Percentiles rank a stretch among this genome's conserved stretches.
These are phyloP conservation scores for Ashinkailepas kermadecensis DNA, from an alignment of 2,888 invertebrate species.

Conservation along the genomic window DNA sequence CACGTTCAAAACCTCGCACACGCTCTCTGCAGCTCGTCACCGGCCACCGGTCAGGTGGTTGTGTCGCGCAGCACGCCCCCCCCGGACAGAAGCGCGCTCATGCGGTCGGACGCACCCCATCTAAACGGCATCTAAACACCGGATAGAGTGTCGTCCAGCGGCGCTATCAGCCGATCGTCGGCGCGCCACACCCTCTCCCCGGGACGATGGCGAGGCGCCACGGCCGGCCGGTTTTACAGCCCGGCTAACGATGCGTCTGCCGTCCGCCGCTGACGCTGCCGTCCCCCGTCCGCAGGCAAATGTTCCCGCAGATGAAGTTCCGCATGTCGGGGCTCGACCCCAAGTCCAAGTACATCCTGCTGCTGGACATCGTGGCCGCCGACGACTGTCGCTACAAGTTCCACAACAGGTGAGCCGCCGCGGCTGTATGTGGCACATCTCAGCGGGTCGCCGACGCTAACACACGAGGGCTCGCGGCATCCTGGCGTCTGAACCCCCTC, in stretches of 20 bases:
- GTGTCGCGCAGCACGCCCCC: neutral
- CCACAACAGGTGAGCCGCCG: conserved; percentile 69
- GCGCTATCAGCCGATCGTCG: neutral
- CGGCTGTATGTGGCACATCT: too few species aligned
- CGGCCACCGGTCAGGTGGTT: too few species aligned
- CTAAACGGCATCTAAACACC: conserved; percentile 10
- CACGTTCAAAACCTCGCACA: too few species aligned
- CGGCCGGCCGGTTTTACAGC: neutral
- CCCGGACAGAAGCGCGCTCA: neutral
- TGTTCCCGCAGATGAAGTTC: conserved; percentile 99
- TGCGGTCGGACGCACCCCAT: neutral
- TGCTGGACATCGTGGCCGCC: conserved; percentile 97
- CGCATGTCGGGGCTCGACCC: conserved; percentile 96
- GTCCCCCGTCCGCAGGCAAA: conserved; percentile 64
- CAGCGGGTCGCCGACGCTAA: too few species aligned
- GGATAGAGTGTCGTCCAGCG: conserved; percentile 5
- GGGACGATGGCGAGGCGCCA: neutral
- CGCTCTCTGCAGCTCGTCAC: too few species aligned
- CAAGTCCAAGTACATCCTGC: conserved; percentile 96
- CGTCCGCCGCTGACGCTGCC: neutral
- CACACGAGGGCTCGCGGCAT: too few species aligned
- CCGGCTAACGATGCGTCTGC: neutral
- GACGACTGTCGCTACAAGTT: conserved; percentile 98
- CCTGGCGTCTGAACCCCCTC: too few species aligned
- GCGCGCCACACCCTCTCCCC: neutral